Conservation (phyloP, 2,888 invertebrate genomes). For the Epinotia ramella region DNA sequence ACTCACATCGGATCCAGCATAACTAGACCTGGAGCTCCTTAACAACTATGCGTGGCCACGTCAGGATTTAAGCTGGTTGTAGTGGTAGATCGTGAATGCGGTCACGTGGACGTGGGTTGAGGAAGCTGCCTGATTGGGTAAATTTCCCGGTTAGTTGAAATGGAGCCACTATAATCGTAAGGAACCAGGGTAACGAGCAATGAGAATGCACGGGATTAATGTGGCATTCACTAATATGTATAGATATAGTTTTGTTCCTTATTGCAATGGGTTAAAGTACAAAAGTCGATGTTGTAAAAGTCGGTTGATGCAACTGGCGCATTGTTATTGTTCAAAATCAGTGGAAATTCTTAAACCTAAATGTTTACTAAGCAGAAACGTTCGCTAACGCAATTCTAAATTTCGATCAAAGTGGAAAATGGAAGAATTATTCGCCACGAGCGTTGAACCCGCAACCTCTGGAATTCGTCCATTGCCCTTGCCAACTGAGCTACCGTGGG, state of each 20-base stretch:
- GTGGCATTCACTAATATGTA: neutral
- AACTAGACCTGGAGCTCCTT: neutral
- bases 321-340: too few relatives aligned
- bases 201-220: conserved; percentile 3
- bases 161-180: conserved; percentile 24
- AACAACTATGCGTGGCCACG: neutral
- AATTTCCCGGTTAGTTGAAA: conserved; percentile 61
- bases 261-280: neutral
- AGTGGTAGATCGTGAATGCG: neutral
- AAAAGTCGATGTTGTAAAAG: neutral
- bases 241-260: too few relatives aligned
- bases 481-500: too few relatives aligned
- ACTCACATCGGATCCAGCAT: neutral
- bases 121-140: conserved; percentile 77
- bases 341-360: too few relatives aligned
- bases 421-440: too few relatives aligned
- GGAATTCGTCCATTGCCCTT: too few relatives aligned
- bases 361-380: too few relatives aligned
- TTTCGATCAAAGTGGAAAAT: too few relatives aligned
- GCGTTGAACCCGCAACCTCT: too few relatives aligned
- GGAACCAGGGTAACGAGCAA: conserved; percentile 22
- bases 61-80: neutral
- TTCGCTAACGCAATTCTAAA: too few relatives aligned
- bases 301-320: too few relatives aligned
- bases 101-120: conserved; percentile 62